These are phyloP conservation scores for Umimayanthus chanpuru DNA, from an alignment of 92 coral and sea anemone species.

Conservation along the genomic window DNA sequence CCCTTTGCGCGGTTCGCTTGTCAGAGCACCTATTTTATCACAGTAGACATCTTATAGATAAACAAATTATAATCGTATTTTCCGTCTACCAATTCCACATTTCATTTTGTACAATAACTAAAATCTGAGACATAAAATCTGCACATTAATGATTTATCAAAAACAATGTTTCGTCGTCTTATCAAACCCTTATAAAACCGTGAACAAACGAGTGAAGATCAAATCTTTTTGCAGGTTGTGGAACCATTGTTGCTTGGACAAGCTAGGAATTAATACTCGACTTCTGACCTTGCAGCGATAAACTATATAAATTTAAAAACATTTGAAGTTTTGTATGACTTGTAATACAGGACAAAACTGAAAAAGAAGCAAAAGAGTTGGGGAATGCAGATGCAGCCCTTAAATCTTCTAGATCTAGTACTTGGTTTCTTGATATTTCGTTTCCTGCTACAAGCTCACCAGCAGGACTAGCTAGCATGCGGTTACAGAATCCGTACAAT, in stretches of 20 bases:
- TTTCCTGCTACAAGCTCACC: no score
- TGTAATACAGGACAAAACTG: no score
- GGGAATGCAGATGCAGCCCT: no score
- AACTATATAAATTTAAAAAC: no score
- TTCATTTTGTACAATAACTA: background rate
- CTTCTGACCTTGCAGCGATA: background rate
- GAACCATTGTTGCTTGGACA: background rate
- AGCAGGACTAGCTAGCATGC: no score
- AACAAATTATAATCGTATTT: background rate
- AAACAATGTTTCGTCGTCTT: background rate
- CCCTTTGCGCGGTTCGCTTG: background rate
- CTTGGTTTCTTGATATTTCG: no score
- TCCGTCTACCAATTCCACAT: background rate
- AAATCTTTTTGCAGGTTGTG: background rate
- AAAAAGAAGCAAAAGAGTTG: no score
- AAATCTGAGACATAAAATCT: background rate
- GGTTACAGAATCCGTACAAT: no score
- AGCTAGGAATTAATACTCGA: background rate
- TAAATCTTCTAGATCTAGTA: no score
- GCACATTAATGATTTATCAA: conserved; percentile 15
- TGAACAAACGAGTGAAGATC: background rate
- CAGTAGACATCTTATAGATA: background rate
- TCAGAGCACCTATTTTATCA: background rate
- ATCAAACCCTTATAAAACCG: background rate
- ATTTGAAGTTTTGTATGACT: no score